A percentile compares a stretch with the other conserved stretches of the same genome.
Evolutionary conservation across 2,113 vertebrate species (phyloP).

Genomic region (Speoplatyrhinus poulsoni): DNA sequence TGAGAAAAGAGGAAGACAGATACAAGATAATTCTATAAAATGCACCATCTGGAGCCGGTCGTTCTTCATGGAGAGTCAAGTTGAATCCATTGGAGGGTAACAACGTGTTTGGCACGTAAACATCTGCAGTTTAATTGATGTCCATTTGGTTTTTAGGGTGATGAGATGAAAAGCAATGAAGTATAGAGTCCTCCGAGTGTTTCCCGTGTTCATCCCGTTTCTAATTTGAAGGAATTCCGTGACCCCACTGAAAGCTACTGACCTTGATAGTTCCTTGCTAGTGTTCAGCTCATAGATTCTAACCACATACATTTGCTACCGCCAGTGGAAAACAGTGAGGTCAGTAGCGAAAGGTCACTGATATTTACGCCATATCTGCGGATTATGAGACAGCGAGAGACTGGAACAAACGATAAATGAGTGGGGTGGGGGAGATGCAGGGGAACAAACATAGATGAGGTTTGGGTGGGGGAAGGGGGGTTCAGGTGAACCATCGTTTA

Average conservation of each 20-base stretch:
- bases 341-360: too few species aligned
- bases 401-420: neutral
- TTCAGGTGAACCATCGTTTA: too few species aligned
- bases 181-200: too few species aligned
- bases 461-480: neutral
- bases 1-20: conserved; percentile 20
- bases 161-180: conserved; percentile 10
- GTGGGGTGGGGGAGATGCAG: conserved; percentile 2
- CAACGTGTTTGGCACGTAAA: neutral
- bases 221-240: neutral
- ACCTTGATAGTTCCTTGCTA: too few species aligned
- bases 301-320: too few species aligned
- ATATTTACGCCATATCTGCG: too few species aligned
- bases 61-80: conserved; percentile 16
- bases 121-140: conserved; percentile 3
- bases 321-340: too few species aligned
- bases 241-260: too few species aligned
- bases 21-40: conserved; percentile 56
- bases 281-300: too few species aligned
- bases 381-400: too few species aligned
- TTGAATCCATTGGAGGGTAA: conserved; percentile 5
- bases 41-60: conserved; percentile 18
- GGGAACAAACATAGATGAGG: neutral
- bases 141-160: conserved; percentile 6
- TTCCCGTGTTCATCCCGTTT: neutral